Conservation (phyloP, 2,113 vertebrate species). For the Crotalus viridis region DNA sequence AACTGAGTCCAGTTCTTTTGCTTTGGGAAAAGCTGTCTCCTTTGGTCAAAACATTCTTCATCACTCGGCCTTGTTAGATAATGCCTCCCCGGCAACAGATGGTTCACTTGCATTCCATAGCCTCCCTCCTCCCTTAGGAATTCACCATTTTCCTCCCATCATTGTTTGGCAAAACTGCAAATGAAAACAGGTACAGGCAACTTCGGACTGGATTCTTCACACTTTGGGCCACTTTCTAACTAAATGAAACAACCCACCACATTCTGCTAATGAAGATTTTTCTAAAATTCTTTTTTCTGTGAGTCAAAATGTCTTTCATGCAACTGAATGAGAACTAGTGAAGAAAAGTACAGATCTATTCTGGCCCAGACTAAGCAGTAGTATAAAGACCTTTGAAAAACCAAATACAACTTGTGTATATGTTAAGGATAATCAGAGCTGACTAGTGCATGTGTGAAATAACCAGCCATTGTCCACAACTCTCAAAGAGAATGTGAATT, state of each 20-base stretch:
- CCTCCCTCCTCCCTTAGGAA: too few relatives aligned
- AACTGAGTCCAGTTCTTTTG: too few relatives aligned
- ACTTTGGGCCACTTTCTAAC: neutral
- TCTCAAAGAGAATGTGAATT: neutral
- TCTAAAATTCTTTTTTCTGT: neutral
- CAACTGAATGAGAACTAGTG: neutral
- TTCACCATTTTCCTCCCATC: too few relatives aligned
- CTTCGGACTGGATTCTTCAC: neutral
- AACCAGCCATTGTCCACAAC: neutral
- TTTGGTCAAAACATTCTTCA: too few relatives aligned
- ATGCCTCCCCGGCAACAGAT: too few relatives aligned
- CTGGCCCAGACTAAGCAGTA: neutral
- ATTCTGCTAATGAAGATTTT: neutral
- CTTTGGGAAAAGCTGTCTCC: too few relatives aligned
- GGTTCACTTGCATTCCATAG: too few relatives aligned
- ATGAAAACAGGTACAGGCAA: too few relatives aligned
- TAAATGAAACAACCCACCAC: neutral
- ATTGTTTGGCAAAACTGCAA: too few relatives aligned
- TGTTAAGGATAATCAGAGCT: neutral
- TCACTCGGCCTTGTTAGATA: too few relatives aligned
- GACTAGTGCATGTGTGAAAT: neutral
- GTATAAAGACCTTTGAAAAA: neutral
- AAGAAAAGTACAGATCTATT: neutral
- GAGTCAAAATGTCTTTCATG: neutral
- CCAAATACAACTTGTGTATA: neutral